Conservation (phyloP, 64 coral and sea anemone species). For the Exaiptasia diaphana region DNA sequence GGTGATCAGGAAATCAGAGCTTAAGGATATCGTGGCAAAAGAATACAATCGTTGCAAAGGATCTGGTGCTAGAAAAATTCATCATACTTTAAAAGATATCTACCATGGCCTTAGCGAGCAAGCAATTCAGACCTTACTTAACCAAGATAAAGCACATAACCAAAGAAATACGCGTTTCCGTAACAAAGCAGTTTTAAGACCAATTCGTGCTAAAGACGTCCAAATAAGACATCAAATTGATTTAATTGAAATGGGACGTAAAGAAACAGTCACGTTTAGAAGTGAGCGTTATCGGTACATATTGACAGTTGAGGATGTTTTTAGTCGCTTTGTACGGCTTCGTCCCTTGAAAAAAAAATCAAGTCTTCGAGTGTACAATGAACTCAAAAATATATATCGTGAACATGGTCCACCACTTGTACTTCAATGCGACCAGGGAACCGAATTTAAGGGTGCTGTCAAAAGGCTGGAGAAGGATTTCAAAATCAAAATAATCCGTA, state of each 20-base stretch:
- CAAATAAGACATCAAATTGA: conserved; percentile 30
- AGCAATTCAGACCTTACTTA: conserved; percentile 2
- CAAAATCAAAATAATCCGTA: conserved; percentile 44
- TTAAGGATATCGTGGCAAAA: not conserved
- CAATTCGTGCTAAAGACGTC: not conserved
- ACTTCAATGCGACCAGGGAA: conserved; percentile 1
- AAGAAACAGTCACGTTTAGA: not conserved
- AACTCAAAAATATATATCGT: not conserved
- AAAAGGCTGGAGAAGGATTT: not conserved
- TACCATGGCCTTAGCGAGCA: not conserved
- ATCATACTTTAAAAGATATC: not conserved
- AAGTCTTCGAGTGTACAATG: not conserved
- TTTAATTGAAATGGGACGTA: not conserved
- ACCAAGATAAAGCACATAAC: not conserved
- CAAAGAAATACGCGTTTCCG: conserved; percentile 17
- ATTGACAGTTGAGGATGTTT: conserved; percentile 29
- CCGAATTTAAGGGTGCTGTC: conserved; percentile 26
- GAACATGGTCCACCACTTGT: conserved; percentile 23
- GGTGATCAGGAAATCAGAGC: conserved; percentile 10
- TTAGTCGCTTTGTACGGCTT: conserved; percentile 52
- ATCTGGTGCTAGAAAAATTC: conserved; percentile 24
- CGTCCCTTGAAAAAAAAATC: conserved; percentile 8
- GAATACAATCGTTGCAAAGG: not conserved
- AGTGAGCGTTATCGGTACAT: conserved; percentile 4
- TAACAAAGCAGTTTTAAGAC: conserved; percentile 13